Evolutionary conservation across 2,888 invertebrate species (phyloP).

Genomic region (Acronicta aceris): DNA sequence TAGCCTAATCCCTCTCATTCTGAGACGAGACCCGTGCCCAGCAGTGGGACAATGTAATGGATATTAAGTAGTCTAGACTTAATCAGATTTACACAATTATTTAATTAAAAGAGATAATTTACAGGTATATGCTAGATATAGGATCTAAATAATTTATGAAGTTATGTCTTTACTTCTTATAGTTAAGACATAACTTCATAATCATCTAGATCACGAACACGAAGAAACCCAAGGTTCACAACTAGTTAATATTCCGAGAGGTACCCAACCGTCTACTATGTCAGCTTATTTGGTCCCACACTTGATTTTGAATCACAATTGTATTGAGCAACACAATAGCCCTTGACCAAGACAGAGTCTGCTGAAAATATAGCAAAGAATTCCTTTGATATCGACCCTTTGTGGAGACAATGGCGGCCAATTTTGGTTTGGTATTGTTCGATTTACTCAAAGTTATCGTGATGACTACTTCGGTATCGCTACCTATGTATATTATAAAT

Average conservation of each 20-base stretch:
- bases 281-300: slow-evolving; percentile 54
- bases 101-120: no score
- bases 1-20: no score
- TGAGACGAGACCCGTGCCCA: no score
- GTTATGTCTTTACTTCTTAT: no score
- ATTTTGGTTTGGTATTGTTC: slow-evolving; percentile 50
- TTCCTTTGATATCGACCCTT: slow-evolving; percentile 51
- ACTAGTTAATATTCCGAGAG: slow-evolving; percentile 54
- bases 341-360: slow-evolving; percentile 51
- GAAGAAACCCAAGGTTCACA: slow-evolving; percentile 46
- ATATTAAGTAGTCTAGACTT: no score
- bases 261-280: slow-evolving; percentile 39
- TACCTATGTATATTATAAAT: slow-evolving; percentile 2
- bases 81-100: no score
- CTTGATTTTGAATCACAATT: slow-evolving; percentile 57
- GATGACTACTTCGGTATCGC: slow-evolving; percentile 9
- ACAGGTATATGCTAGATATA: no score
- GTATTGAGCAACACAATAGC: slow-evolving; percentile 53
- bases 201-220: slow-evolving; percentile 52
- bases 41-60: no score
- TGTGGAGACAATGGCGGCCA: slow-evolving; percentile 49
- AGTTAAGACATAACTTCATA: slow-evolving; percentile 34
- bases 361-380: slow-evolving; percentile 55
- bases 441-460: slow-evolving; percentile 17
- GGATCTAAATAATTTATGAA: no score